Evolutionary conservation across 37 sponge, comb jelly and placozoan species (phyloP), one percentile per base, ranked within the genome.

Genomic region (Beroe ovata): DNA sequence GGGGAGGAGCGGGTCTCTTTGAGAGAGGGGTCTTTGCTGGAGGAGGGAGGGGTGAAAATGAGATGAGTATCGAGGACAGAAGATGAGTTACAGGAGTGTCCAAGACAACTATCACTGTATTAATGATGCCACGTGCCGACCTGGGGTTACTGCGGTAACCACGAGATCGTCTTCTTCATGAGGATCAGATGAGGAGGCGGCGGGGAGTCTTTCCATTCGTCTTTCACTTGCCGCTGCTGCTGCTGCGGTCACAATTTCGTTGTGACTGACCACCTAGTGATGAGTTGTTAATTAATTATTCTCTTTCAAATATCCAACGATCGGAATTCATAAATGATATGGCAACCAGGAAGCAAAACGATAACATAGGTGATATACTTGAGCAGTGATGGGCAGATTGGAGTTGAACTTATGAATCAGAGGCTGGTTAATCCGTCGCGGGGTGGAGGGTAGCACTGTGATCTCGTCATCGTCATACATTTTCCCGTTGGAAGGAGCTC

Each of bases 121-220:
- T 47, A 47, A 47, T 16, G 11, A 16, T 47, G 54, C 54, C 54
- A 47, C 11, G 54, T 47, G 54, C 11, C 11, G 54, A 77, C 84
- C 84, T 42, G 35, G 84, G 1, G 84, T 77, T n/a, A 77, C 84
- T 21, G 84, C 84, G 20, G 84, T 77, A 19, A 77, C 84, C 8
- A 77, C 47, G 23, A 77, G 54, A 4, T 77, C 84, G n/a, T 77
- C 84, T 3, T 77, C 84, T 3, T 77, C 84, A n/a, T n/a, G n/a
- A n/a, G n/a, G n/a, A n/a, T n/a, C n/a, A n/a, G n/a, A n/a, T n/a
- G n/a, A n/a, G n/a, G n/a, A n/a, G n/a, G n/a, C n/a, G n/a, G n/a
- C n/a, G n/a, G n/a, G n/a, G n/a, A n/a, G n/a, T n/a, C n/a, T n/a
- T n/a, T n/a, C n/a, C n/a, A n/a, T n/a, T n/a, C n/a, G 2, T 77